Conservation (phyloP, 2,113 vertebrate species). For the Melanotaenia duboulayi region DNA sequence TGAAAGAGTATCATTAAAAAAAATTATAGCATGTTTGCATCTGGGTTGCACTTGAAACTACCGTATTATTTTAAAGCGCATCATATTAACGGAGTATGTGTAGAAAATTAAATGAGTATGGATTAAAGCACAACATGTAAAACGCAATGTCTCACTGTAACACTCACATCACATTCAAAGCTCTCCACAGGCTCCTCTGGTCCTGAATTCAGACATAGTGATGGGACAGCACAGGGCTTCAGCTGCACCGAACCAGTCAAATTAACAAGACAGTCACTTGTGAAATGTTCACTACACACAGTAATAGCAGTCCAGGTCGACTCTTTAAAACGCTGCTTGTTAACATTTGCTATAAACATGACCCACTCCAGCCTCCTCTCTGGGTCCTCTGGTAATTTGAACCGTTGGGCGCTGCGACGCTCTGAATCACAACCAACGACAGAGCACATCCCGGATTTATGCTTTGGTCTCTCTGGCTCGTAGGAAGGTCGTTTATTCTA, state of each 20-base stretch:
- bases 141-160: too few species aligned
- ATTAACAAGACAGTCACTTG: conserved; percentile 35
- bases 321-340: conserved; percentile 40
- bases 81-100: too few species aligned
- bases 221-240: conserved; percentile 44
- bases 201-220: conserved; percentile 20
- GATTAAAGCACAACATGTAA: too few species aligned
- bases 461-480: too few species aligned
- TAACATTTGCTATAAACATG: conserved; percentile 45
- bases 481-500: too few species aligned
- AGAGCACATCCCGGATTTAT: conserved; percentile 47
- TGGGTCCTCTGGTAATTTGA: conserved; percentile 53
- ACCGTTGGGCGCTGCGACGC: conserved; percentile 14
- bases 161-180: background rate
- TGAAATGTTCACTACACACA: conserved; percentile 61
- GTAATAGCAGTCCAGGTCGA: conserved; percentile 58
- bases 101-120: too few species aligned
- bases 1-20: too few species aligned
- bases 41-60: too few species aligned
- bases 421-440: conserved; percentile 40
- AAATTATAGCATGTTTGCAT: too few species aligned
- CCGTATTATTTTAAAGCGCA: too few species aligned
- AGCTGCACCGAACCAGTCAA: conserved; percentile 23
- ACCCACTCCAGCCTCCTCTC: conserved; percentile 61
- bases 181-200: conserved; percentile 8